Conservation (phyloP, 2,113 vertebrate species). For the Psilopsiagon aurifrons region DNA sequence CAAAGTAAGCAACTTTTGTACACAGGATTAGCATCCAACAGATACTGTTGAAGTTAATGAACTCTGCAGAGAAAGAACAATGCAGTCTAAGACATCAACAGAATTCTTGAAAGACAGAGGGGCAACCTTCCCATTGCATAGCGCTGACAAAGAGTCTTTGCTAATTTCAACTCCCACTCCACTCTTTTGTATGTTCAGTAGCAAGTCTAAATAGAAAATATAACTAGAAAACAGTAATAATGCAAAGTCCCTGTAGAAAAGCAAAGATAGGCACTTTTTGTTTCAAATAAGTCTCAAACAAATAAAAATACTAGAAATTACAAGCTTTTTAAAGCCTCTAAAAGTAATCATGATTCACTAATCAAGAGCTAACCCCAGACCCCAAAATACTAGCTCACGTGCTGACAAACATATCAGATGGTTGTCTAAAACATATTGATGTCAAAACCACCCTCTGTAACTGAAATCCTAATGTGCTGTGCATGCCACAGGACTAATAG, state of each 20-base stretch:
- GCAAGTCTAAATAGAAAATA: background rate
- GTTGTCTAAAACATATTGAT: background rate
- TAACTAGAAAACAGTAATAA: background rate
- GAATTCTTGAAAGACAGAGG: background rate
- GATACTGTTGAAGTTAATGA: background rate
- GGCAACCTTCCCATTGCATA: background rate
- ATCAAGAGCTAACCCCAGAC: background rate
- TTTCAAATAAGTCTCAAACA: background rate
- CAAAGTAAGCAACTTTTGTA: background rate
- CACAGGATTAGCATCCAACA: background rate
- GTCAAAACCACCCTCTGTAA: background rate
- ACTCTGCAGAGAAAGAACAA: background rate
- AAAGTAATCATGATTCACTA: background rate
- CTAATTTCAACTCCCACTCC: background rate
- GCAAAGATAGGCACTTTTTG: background rate
- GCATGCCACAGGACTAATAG: background rate
- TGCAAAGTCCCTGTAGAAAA: background rate
- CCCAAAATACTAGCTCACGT: background rate
- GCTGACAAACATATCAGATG: background rate
- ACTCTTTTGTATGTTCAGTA: background rate
- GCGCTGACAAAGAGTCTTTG: background rate
- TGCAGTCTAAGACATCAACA: background rate
- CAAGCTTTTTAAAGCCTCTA: background rate
- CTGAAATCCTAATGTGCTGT: background rate
- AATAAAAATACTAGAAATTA: background rate